Evolutionary conservation across 2,113 vertebrate genomes (phyloP).

Genomic region (Dasypus novemcinctus): DNA sequence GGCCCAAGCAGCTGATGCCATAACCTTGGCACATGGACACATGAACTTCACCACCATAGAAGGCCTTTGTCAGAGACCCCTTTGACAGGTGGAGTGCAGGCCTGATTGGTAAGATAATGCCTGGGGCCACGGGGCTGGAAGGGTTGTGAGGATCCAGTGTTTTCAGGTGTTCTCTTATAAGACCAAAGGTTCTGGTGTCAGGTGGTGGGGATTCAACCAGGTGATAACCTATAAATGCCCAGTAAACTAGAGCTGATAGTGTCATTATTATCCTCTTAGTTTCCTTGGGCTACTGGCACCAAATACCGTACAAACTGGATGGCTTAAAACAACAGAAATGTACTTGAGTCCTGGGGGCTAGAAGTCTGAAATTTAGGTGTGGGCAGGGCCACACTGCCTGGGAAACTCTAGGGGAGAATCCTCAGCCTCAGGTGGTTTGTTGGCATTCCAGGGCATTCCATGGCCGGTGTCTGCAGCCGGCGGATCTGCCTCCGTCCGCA

Average conservation of each 20-base stretch:
- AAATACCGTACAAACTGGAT: no score
- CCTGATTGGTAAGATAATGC: background rate
- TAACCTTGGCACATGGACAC: no score
- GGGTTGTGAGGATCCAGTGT: background rate
- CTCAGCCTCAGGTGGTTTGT: background rate
- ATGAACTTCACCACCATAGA: no score
- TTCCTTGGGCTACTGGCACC: background rate
- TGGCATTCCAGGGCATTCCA: background rate
- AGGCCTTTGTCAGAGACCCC: background rate
- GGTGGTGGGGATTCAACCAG: background rate
- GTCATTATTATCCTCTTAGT: no score
- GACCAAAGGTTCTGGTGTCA: background rate
- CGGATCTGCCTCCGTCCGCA: background rate
- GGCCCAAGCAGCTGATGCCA: no score
- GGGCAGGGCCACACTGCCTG: background rate
- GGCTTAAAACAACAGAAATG: background rate
- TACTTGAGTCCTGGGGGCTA: background rate
- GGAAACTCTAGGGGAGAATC: background rate
- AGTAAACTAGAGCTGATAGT: background rate
- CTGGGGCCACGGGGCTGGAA: background rate
- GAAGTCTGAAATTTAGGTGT: background rate
- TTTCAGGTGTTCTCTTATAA: background rate
- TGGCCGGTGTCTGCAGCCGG: background rate
- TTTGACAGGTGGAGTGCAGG: background rate
- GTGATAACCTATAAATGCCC: background rate